Evolutionary conservation across 2,888 invertebrate species (phyloP), one percentile per base, ranked within the genome.

Genomic region (Napeogenes sylphis): DNA sequence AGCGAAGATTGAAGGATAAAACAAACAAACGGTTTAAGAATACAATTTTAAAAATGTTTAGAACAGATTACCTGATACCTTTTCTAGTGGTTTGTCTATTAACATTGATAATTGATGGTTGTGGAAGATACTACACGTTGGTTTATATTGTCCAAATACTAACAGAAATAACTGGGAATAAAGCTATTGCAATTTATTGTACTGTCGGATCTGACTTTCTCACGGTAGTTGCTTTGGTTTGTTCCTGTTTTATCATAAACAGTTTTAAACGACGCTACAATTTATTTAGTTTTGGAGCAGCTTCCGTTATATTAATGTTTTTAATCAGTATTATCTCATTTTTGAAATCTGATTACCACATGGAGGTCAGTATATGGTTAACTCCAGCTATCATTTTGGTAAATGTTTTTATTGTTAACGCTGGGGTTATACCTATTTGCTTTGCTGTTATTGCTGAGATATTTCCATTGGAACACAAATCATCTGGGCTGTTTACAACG

Each of bases 401-500:
- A 14, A 62, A 58, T n/a, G 32, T 62, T 55, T 62, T 62, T 4
- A 42, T 55, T 12, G 62, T 58, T 38, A 62, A 62, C 30, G 55
- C 55, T 33, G 62, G 62, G 0, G 61, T 66, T 33, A 55, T 66
- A 53, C 66, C 66, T n/a, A 55, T 55, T 21, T 55, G 61, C 58
- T 66, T 66, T 53, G 59, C 66, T 6, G 58, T 66, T 42, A 59
- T 62, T 6, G 57, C 76, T 0, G 83, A 83, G 72, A 68, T 81
- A 54, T 77, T 80, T 66, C 81, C 82, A 8, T 68, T 83, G 33
- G 76, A 80, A 45, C 69, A 76, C 42, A 82, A 75, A 63, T 79
- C 79, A 2, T 53, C 69, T 12, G 80, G 77, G 21, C 70, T 71
- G 3, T 74, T 70, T 38, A 59, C 73, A 4, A 67, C 75, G 47